Percentiles rank a stretch among this genome's conserved stretches.
Evolutionary conservation across 1,140 invertebrate genomes (phyloP).

Genomic region (Neoseiulus cucumeris): DNA sequence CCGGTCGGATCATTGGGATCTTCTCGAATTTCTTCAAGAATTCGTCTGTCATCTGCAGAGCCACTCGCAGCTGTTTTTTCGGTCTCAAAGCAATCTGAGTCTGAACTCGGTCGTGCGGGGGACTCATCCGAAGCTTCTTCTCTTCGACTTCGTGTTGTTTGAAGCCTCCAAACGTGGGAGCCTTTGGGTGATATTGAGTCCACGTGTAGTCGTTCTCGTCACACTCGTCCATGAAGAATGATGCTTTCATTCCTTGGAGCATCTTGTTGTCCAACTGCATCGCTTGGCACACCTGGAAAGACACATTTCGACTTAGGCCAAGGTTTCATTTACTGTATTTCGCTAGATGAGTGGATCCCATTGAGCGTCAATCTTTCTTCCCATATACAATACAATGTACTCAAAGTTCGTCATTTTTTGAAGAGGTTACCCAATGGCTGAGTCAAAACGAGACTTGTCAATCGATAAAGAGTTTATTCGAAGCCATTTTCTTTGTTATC

Average conservation of each 20-base stretch:
- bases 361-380: slow-evolving; percentile 9
- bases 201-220: slow-evolving; percentile 22
- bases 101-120: too few relatives aligned
- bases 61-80: too few relatives aligned
- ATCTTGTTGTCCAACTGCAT: slow-evolving; percentile 38
- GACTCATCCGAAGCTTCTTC: too few relatives aligned
- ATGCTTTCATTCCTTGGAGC: slow-evolving; percentile 67
- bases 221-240: slow-evolving; percentile 39
- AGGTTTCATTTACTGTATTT: slow-evolving; percentile 19
- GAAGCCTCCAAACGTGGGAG: too few relatives aligned
- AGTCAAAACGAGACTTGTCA: too few relatives aligned
- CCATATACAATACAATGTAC: too few relatives aligned
- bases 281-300: slow-evolving; percentile 14
- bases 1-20: background rate
- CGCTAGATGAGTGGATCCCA: slow-evolving; percentile 15
- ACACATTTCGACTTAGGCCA: background rate
- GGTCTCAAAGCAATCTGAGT: too few relatives aligned
- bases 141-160: too few relatives aligned
- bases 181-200: slow-evolving; percentile 14
- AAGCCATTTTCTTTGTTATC: too few relatives aligned
- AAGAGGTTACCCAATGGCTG: too few relatives aligned
- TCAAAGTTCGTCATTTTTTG: too few relatives aligned
- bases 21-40: slow-evolving; percentile 2
- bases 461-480: too few relatives aligned
- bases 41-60: background rate